Base-by-base conservation (phyloP, 1,140 invertebrate genomes). In the Calliphora vicina region DNA sequence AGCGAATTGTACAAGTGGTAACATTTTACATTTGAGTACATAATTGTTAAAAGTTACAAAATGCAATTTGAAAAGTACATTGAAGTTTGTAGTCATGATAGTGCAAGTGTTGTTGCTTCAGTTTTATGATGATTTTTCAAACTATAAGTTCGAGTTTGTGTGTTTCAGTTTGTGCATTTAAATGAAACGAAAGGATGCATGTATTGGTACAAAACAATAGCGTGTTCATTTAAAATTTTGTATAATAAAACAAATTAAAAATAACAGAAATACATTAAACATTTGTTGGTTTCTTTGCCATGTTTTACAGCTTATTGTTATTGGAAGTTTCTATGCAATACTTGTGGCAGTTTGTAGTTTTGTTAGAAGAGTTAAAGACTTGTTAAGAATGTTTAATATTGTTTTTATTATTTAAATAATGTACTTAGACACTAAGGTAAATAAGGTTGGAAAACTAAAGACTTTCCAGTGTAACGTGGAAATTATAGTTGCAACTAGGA, bases 41-140 rank as follows among this genome's bases (percentile, higher is more conserved):
- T 67, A 67, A 67, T 67, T 67, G 61, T 67, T 67, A 67, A 67
- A 67, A 10, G n/a, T 23, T 23, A 67, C 20, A 23, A 67, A 67
- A 67, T 67, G 61, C 61, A 67, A 67, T 67, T 67, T 67, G 61
- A 67, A 67, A 67, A 67, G 23, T 23, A 67, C 61, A 67, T 67
- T 10, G 61, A 67, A 67, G 9, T 67, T 67, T 23, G 50, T 57
- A n/a, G 50, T 57, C 15, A 57, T 57, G 50, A n/a, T 57, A 57
- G 50, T 15, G 15, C 13, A n/a, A 6, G 50, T 67, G 25, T 67
- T 67, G n/a, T 23, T 67, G n/a, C 25, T 67, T 67, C n/a, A 67
- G 23, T 50, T 50, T 50, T 50, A 17, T 50, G 45, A 50, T 50
- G 45, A n/a, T n/a, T n/a, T n/a, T n/a, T n/a, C n/a, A n/a, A n/a